Evolutionary conservation across 2,113 vertebrate genomes (phyloP), one percentile per base, ranked within the genome.

Genomic region (Cnemophilus loriae): DNA sequence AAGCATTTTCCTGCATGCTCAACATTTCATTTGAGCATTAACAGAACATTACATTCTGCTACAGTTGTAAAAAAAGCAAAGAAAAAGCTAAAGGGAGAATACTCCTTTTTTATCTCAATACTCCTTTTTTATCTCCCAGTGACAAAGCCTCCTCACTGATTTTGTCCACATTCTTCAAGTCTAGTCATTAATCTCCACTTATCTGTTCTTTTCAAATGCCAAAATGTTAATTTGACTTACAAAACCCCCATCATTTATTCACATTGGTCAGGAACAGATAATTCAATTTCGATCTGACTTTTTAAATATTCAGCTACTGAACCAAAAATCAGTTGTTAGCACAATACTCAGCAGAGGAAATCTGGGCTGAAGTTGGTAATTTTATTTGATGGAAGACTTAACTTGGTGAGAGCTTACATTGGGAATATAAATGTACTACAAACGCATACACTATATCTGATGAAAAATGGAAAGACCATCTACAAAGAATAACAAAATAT

Each of bases 401-500:
- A 76, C n/a, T 61, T 76, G 24, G 50, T 65, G 39, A 85, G 20
- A 17, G 21, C 56, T 83, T 93, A 74, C 30, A 46, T 2, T 77
- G 35, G 59, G 50, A 92, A 91, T 67, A 77, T 13, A 35, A 32
- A 73, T 1, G 2, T 33, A 47, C 39, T 78, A 67, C 56, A 86
- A 77, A 60, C 4, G 6, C 64, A 70, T 42, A 33, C 16, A 69
- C 22, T 41, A 0, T 67, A 74, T 70, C 78, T 90, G 70, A 39
- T 77, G 42, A 87, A 71, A 26, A 67, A 19, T 52, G 56, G 67
- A 70, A 92, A 84, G 52, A 74, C 18, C 20, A 49, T 79, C 42
- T 86, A n/a, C 33, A 71, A 84, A 95, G 35, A 96, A 94, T 39
- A 97, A 96, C 77, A 95, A 87, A 50, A 80, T 39, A 74, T 63